These are phyloP conservation scores for Pseudomyrmex dendroicus DNA, from an alignment of 1,140 invertebrate genomes.

Conservation along the genomic window DNA sequence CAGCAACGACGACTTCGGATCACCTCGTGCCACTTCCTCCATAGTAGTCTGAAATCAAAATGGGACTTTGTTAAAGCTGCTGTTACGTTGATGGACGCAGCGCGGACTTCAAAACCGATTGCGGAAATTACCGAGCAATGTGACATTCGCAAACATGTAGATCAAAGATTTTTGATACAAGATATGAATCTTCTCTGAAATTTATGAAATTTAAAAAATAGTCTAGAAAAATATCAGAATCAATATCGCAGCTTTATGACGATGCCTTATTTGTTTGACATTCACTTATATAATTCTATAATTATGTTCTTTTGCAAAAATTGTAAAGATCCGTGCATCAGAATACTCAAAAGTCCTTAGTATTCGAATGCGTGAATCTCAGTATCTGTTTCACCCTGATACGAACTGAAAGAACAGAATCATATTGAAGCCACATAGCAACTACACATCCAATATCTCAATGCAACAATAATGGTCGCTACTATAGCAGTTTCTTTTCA, in stretches of 20 bases:
- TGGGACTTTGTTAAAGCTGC: background rate
- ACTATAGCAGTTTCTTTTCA: conserved; percentile 12
- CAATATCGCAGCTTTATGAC: conserved; percentile 11
- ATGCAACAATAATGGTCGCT: conserved; percentile 68
- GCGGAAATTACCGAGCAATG: background rate
- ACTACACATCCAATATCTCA: conserved; percentile 68
- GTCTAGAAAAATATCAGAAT: conserved; percentile 9
- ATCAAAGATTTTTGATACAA: background rate
- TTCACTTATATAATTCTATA: background rate
- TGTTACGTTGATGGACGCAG: background rate
- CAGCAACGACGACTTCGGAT: conserved; percentile 90
- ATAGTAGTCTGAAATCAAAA: conserved; percentile 88
- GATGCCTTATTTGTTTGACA: conserved; percentile 5
- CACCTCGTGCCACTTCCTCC: conserved; percentile 89
- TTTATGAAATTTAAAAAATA: background rate
- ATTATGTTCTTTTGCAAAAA: background rate
- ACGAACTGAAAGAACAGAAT: conserved; percentile 62
- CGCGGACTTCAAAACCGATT: conserved; percentile 21
- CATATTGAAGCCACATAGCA: conserved; percentile 67
- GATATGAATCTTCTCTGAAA: background rate
- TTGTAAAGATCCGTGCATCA: background rate
- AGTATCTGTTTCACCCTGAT: background rate
- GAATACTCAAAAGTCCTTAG: background rate
- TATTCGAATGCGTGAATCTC: conserved; percentile 21
- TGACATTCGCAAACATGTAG: background rate